Evolutionary conservation across 2,888 invertebrate species (phyloP), one percentile per base, ranked within the genome.

Genomic region (Ernsta delagoae): DNA sequence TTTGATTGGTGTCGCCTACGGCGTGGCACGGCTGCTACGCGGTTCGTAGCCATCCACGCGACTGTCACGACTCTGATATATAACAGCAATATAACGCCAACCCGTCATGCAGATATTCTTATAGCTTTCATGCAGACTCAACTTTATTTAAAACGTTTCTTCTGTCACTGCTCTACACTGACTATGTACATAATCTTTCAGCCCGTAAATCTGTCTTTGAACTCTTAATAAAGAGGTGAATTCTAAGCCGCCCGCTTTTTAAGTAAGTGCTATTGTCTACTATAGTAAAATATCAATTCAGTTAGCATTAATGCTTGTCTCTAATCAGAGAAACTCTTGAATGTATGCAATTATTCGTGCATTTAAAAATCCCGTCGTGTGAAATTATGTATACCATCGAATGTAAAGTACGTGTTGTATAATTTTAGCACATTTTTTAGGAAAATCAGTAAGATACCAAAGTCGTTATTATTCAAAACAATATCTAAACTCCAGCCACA

Each of bases 11-110:
- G 82, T 81, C 81, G 81, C 75, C 77, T 73, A 70, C 81, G 77
- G 79, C 82, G 81, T 82, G 79, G 79, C 79, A 83, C 80, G 79
- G 81, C 79, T 56, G 67, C 67, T 61, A 67, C 61, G 67, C 74
- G 78, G 76, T 78, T 77, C 77, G 76, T 76, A 78, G 75, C 62
- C 68, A 68, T 78, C 83, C 80, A 78, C 83, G 82, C 80, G 74
- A 79, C 81, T 81, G 85, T 87, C 87, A 81, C 86, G 70, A 79
- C 7, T 59, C 86, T 92, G 92, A 93, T 92, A 92, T 93, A 93
- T 92, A 90, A 85, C 87, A 76, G 86, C 87, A 92, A 92, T 93
- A 92, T 91, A 90, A 87, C 87, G 88, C 86, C 83, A 82, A 86
- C 82, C 88, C 89, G 88, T 88, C 92, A 89, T 87, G 87, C 81